These are phyloP conservation scores for Myotis lucifugus DNA, from an alignment of 2,113 vertebrate genomes.

Conservation along the genomic window DNA sequence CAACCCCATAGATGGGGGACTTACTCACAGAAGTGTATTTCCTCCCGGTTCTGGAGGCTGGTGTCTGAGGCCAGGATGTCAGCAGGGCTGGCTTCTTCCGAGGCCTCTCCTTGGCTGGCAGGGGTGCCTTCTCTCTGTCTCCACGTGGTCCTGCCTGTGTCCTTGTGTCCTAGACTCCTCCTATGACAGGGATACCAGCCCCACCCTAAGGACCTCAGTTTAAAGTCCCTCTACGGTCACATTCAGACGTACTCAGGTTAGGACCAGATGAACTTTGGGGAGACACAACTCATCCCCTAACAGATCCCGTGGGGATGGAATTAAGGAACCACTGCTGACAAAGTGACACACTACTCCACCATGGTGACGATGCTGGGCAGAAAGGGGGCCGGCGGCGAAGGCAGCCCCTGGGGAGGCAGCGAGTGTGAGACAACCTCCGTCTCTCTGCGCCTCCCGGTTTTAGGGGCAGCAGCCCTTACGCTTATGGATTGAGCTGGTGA, in stretches of 20 bases:
- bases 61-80: background rate
- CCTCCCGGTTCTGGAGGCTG: background rate
- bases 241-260: background rate
- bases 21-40: background rate
- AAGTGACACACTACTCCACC: background rate
- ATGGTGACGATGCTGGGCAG: background rate
- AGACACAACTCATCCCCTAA: background rate
- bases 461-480: background rate
- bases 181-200: background rate
- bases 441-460: too few relatives aligned
- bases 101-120: background rate
- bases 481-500: too few relatives aligned
- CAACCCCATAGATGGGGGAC: background rate
- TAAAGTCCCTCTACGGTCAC: background rate
- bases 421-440: too few relatives aligned
- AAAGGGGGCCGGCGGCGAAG: background rate
- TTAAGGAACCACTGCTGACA: background rate
- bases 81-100: background rate
- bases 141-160: background rate
- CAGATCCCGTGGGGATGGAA: background rate
- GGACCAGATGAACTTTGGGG: background rate
- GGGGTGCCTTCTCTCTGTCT: background rate
- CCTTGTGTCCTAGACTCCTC: background rate
- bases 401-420: too few relatives aligned
- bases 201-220: background rate